Conservation (phyloP, 2,113 vertebrate species). For the Gallinago paraguaiae region DNA sequence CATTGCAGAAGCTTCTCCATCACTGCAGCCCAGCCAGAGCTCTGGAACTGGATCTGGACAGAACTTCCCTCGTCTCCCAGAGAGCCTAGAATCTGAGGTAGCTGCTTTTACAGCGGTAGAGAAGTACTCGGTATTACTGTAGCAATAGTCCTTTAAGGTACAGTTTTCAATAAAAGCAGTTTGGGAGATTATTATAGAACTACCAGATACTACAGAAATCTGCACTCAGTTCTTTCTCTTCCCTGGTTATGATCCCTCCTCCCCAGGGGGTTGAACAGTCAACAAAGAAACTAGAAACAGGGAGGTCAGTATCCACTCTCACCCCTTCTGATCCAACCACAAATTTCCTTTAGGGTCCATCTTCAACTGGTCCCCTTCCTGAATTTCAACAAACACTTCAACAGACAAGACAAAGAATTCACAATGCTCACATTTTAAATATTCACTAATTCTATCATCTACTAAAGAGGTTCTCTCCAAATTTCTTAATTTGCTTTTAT, state of each 20-base stretch:
- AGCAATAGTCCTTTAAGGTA: neutral
- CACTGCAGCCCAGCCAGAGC: neutral
- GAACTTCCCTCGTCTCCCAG: neutral
- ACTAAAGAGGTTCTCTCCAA: neutral
- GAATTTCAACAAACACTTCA: neutral
- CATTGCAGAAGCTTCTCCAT: neutral
- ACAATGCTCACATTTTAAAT: neutral
- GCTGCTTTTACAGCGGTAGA: neutral
- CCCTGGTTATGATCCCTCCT: neutral
- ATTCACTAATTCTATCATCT: neutral
- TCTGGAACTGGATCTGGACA: neutral
- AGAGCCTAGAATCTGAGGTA: neutral
- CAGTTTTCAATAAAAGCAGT: neutral
- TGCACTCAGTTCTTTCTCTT: neutral
- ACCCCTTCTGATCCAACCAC: neutral
- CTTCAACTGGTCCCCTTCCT: neutral
- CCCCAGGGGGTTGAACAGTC: neutral
- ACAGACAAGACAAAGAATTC: fast-evolving
- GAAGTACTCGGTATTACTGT: neutral
- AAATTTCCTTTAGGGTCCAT: neutral
- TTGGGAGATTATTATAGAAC: neutral
- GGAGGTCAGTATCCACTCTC: neutral
- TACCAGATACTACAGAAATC: neutral
- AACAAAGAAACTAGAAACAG: neutral
- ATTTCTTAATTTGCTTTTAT: neutral